phyloP scores from a whole-genome alignment of 2,888 invertebrate genomes.

The Amblyjoppa fuscipennis region DNA sequence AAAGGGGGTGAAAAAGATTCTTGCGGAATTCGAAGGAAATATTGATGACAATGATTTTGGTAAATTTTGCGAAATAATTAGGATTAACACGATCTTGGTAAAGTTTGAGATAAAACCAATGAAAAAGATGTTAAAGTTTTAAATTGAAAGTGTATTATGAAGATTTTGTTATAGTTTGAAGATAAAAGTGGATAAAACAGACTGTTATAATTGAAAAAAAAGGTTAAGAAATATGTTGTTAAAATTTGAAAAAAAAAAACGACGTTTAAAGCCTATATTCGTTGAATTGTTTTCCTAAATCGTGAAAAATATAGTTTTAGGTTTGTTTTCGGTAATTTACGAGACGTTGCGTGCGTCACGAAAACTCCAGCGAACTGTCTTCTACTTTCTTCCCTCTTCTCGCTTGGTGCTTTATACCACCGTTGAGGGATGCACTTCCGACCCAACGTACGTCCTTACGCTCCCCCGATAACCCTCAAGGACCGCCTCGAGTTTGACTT shows the following conservation, averaged over 20 bases:
- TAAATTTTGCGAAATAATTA: no score
- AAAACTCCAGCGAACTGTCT: conserved; percentile 13
- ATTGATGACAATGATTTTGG: no score
- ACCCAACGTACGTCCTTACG: background rate
- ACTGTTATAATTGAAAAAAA: background rate
- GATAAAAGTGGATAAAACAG: no score
- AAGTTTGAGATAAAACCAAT: no score
- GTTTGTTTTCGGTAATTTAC: no score
- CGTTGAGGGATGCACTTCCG: conserved; percentile 2
- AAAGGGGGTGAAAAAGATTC: background rate
- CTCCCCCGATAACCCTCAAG: background rate
- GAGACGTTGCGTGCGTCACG: background rate
- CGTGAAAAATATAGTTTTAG: no score
- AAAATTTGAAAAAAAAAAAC: background rate
- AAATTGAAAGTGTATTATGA: background rate
- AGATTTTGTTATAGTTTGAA: background rate
- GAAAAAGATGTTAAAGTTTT: background rate
- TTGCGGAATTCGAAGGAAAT: no score
- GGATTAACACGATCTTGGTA: no score
- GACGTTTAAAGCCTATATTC: no score
- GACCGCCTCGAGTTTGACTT: background rate
- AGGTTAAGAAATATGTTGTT: background rate
- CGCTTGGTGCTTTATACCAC: background rate
- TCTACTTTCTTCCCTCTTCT: conserved; percentile 20
- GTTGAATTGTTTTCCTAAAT: no score